These are phyloP conservation scores for Dasysyrphus tricinctus DNA, from an alignment of 2,888 invertebrate species.

Conservation along the genomic window DNA sequence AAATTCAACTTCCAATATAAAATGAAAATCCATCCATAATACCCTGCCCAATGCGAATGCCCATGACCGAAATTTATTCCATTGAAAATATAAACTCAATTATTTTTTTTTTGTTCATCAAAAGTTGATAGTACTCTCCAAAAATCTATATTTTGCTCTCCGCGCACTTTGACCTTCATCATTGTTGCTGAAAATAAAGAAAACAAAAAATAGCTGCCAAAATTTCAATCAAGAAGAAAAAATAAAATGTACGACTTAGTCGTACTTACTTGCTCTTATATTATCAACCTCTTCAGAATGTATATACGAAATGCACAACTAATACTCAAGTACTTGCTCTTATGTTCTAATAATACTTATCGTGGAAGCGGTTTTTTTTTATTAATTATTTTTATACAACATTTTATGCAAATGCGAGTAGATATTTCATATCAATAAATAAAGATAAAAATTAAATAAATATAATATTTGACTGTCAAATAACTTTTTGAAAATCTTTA, in stretches of 20 bases:
- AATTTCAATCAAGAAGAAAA: neutral
- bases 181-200: neutral
- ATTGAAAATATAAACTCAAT: conserved; percentile 28
- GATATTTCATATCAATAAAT: too few relatives aligned
- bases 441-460: too few relatives aligned
- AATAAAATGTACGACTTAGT: neutral
- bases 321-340: too few relatives aligned
- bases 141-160: conserved; percentile 25
- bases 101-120: neutral
- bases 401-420: too few relatives aligned
- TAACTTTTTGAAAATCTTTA: too few relatives aligned
- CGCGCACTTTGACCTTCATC: conserved; percentile 31
- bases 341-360: too few relatives aligned
- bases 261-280: neutral
- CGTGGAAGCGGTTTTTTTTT: too few relatives aligned
- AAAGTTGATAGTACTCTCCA: conserved; percentile 21
- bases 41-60: neutral
- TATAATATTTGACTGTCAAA: too few relatives aligned
- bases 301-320: too few relatives aligned
- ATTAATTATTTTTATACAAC: too few relatives aligned
- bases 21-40: conserved; percentile 20
- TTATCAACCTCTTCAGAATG: too few relatives aligned
- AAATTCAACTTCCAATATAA: conserved; percentile 31
- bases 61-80: conserved; percentile 32
- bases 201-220: neutral